Base-by-base conservation (phyloP, 2,888 invertebrate species). In the Melipona bicolor region DNA sequence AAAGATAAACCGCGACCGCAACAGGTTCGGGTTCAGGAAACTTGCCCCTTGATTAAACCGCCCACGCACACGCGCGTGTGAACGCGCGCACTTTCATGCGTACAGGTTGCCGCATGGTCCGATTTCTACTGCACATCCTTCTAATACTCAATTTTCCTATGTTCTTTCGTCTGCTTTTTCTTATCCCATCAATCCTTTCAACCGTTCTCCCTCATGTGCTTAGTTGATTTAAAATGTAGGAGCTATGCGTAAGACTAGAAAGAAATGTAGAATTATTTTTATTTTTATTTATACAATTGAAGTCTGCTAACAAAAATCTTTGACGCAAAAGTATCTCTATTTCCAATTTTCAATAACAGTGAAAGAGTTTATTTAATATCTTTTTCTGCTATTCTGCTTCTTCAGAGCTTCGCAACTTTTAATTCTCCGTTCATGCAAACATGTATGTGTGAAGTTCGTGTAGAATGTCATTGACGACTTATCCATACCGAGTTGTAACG, bases 1-100 rank as follows among this genome's bases (percentile, higher is more conserved):
- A 81, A 43, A 75, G 82, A 80, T 71, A 77, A 79, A 72, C 78
- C 82, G 77, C 68, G 79, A 71, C 75, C 81, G 89, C 88, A 89
- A 90, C 90, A 90, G 90, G 90, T 91, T 90, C 88, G 77, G 62
- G 80, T 85, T 88, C 87, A 88, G 88, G 77, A 87, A 85, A 85
- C 85, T 84, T 77, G 85, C 68, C 81, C 82, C 82, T 87, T 84
- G 87, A 89, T 89, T 86, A 86, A 87, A 71, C 81, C 86, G 70
- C 81, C 84, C 82, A 83, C 87, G 86, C 83, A 65, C 83, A 65
- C 59, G 59, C 68, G 81, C 74, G 81, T 74, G 78, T 50, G 62
- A 59, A 72, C 74, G 17, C 19, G 59, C 32, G 19, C 6, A 50
- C 17, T 21, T 24, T 21, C 4, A 49, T 36, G 56, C 43, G 69